These are phyloP conservation scores for Ambastaia sidthimunki DNA, from an alignment of 2,797 vertebrate genomes.

Conservation along the genomic window DNA sequence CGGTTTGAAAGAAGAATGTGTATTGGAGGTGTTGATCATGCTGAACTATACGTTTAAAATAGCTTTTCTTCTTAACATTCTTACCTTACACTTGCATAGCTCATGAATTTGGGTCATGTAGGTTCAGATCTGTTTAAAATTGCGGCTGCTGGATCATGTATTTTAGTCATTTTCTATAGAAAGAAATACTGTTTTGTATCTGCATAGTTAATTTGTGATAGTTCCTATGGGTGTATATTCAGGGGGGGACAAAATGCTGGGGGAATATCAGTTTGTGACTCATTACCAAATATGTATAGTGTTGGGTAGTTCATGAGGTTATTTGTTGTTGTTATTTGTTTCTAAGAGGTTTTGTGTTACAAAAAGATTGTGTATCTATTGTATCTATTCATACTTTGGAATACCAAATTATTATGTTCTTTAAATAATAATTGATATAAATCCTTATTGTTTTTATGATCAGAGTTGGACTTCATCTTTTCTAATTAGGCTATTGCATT, in stretches of 20 bases:
- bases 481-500: too few species aligned
- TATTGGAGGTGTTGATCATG: not conserved
- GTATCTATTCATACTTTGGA: not conserved
- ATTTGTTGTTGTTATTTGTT: not conserved
- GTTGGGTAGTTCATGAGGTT: not conserved
- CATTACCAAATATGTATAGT: not conserved
- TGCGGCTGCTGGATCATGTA: too few species aligned
- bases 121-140: too few species aligned
- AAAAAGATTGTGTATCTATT: not conserved
- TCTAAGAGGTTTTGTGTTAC: not conserved
- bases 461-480: too few species aligned
- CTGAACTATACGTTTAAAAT: constrained; percentile 9
- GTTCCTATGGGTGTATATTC: too few species aligned
- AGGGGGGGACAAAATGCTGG: too few species aligned
- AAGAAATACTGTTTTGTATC: too few species aligned
- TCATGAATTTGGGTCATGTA: not conserved
- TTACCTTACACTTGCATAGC: not conserved
- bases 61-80: not conserved
- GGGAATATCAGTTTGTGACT: not conserved
- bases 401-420: too few species aligned
- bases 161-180: too few species aligned
- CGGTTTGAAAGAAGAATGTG: not conserved
- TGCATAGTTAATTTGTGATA: too few species aligned
- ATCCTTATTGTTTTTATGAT: too few species aligned
- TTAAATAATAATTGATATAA: too few species aligned